A percentile compares a stretch with the other conserved stretches of the same genome.
These are phyloP conservation scores for Ammodytes marinus DNA, from an alignment of 2,113 vertebrate species.

Conservation along the genomic window DNA sequence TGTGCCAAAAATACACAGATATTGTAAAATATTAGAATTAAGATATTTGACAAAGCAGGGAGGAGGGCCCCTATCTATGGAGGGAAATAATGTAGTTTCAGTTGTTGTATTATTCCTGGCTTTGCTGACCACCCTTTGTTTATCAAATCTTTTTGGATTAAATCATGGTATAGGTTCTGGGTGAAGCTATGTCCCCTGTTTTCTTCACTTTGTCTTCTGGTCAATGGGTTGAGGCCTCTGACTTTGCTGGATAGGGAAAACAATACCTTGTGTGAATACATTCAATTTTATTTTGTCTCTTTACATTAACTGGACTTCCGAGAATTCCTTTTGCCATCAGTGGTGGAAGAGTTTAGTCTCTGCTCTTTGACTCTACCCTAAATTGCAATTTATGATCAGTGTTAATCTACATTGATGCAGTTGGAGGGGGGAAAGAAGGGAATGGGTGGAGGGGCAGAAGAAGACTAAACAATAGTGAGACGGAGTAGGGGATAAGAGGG, in stretches of 20 bases:
- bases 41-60: neutral
- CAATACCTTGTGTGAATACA: neutral
- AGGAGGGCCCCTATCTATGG: neutral
- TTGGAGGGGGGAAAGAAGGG: neutral
- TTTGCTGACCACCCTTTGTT: neutral
- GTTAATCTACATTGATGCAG: neutral
- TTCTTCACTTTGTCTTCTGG: constrained; percentile 7
- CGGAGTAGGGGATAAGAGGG: neutral
- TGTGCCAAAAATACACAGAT: neutral
- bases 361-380: neutral
- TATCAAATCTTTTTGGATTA: constrained; percentile 25
- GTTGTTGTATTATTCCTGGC: constrained; percentile 12
- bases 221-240: neutral
- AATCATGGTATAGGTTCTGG: neutral
- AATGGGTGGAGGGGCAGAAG: neutral
- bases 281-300: neutral
- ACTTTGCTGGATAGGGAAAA: constrained; percentile 1
- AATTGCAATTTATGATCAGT: neutral
- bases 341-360: neutral
- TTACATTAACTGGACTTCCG: neutral
- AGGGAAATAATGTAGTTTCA: neutral
- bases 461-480: constrained; percentile 4
- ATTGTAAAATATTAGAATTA: neutral
- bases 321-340: neutral
- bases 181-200: constrained; percentile 11